Conservation (phyloP, 2,888 invertebrate genomes). For the Limnephilus rhombicus region DNA sequence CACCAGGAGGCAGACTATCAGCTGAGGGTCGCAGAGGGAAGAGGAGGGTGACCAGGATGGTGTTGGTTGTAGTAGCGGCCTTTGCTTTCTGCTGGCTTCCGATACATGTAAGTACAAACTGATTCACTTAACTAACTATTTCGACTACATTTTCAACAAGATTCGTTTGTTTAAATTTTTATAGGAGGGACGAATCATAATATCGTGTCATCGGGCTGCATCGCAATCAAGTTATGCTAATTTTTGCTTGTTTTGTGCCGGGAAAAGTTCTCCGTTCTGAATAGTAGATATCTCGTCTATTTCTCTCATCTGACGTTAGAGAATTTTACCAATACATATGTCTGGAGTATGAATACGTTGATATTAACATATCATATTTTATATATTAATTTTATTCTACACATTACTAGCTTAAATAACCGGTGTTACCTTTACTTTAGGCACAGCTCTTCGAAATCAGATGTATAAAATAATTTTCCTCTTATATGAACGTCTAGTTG, state of each 20-base stretch:
- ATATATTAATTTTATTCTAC: no score
- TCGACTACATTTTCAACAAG: neutral
- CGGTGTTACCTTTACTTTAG: no score
- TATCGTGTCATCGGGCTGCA: no score
- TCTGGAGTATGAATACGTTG: neutral
- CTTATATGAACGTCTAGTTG: no score
- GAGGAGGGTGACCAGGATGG: constrained; percentile 94
- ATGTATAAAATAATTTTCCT: no score
- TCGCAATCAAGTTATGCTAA: no score
- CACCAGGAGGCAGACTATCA: constrained; percentile 88
- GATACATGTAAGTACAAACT: constrained; percentile 84
- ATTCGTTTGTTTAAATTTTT: neutral
- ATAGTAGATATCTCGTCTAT: neutral
- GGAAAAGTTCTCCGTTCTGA: neutral
- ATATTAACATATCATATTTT: neutral
- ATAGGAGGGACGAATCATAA: neutral
- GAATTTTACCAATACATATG: neutral
- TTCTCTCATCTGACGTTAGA: neutral
- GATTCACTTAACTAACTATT: neutral
- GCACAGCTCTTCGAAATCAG: no score
- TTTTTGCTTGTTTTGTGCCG: neutral
- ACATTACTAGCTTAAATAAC: no score
- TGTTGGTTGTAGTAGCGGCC: constrained; percentile 92
- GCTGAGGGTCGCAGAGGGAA: constrained; percentile 90
- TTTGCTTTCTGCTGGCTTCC: constrained; percentile 97